Base-by-base conservation (phyloP, 2,113 vertebrate genomes). In the Epinephelus lanceolatus region DNA sequence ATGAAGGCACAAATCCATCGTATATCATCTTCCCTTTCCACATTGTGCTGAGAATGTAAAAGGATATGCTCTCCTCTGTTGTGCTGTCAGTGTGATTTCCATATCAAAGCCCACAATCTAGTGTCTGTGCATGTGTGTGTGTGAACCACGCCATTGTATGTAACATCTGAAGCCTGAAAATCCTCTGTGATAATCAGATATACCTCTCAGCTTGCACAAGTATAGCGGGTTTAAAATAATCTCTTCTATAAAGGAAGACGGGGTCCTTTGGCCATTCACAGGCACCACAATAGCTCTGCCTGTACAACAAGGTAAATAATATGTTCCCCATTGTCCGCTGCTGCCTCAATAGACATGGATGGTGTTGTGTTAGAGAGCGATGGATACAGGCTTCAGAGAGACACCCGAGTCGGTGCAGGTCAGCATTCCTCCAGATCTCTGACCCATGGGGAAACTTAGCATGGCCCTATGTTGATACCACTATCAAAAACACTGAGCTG, bases 241-340 rank as follows among this genome's bases (percentile, higher is more conserved):
- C 89, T 87, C 69, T 55, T 67, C 61, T 85, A 87, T 89, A 84
- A 90, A 86, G 78, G 86, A 88, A 82, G 87, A 87, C 80, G 56
- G 81, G 88, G 83, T 84, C 85, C 82, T 84, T 77, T 83, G 83
- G 71, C 82, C 90, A 94, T 89, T 90, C 90, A 88, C 30, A 81
- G 60, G 84, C 89, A 87, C 92, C 49, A 91, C 86, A 95, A 96
- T 85, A 93, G 93, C 69, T 69, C 69, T 90, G 91, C 83, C 91
- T 93, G 88, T 71, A 93, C 81, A 78, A 94, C 95, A 94, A 93
- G 94, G 92, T 92, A 92, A 95, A 92, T 91, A 94, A 85, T 89
- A 86, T 85, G 86, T 93, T 95, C 85, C 87, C 92, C 87, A 93
- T 95, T 92, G 93, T 94, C 82, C 81, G 49, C 45, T 81, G 83